A percentile compares a stretch with the other conserved stretches of the same genome.
These are phyloP conservation scores for Volucella inflata DNA, from an alignment of 2,888 invertebrate species.

Conservation along the genomic window DNA sequence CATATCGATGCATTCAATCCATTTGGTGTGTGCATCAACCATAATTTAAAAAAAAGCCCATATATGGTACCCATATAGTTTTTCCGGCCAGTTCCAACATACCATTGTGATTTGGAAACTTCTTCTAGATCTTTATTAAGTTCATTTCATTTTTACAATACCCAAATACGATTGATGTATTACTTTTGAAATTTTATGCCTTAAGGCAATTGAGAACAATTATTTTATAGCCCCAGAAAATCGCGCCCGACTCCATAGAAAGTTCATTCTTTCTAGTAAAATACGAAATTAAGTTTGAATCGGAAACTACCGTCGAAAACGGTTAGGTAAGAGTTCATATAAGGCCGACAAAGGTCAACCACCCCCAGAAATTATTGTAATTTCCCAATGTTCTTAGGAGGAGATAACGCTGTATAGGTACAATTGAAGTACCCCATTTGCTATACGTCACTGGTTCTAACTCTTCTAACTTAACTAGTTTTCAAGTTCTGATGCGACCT, in stretches of 20 bases:
- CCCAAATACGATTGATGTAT: too few species aligned
- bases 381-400: too few species aligned
- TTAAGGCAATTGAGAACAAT: neutral
- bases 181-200: neutral
- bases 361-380: too few species aligned
- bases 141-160: neutral
- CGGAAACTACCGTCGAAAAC: too few species aligned
- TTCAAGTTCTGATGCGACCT: slow-evolving; percentile 24
- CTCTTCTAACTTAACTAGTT: slow-evolving; percentile 27
- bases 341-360: too few species aligned
- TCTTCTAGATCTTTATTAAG: neutral
- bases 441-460: slow-evolving; percentile 25
- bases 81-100: neutral
- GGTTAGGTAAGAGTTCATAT: too few species aligned
- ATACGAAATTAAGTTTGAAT: neutral
- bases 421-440: slow-evolving; percentile 46
- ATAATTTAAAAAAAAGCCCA: neutral
- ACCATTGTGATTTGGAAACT: too few species aligned
- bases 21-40: neutral
- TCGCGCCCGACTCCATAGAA: neutral
- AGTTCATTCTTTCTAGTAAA: neutral
- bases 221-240: neutral
- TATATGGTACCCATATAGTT: neutral
- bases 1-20: neutral
- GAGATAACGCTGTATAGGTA: slow-evolving; percentile 6